Evolutionary conservation across 2,113 vertebrate genomes (phyloP).

Genomic region (Apeltes quadracus): DNA sequence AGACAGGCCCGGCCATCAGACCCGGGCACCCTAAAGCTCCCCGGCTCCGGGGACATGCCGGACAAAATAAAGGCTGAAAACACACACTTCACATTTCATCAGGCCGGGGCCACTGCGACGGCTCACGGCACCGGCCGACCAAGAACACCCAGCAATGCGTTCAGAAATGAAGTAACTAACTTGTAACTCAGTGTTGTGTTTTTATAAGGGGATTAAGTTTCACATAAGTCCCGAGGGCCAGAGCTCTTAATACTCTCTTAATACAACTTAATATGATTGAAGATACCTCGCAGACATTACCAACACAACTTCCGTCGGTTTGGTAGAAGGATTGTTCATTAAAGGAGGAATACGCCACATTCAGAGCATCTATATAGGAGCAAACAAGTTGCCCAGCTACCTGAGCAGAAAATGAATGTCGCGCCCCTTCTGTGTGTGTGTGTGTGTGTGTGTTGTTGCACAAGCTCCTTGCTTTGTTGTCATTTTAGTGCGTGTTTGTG

Average conservation of each 20-base stretch:
- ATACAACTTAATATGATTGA: background rate
- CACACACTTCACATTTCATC: slow-evolving; percentile 77
- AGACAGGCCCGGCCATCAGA: slow-evolving; percentile 49
- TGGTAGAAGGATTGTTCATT: background rate
- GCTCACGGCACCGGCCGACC: slow-evolving; percentile 21
- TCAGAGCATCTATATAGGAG: background rate
- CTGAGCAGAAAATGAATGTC: background rate
- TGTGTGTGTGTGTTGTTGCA: background rate
- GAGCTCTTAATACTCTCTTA: too few relatives aligned
- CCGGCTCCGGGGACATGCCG: slow-evolving; percentile 61
- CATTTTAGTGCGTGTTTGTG: background rate
- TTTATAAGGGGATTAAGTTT: background rate
- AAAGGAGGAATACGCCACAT: background rate
- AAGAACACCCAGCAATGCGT: slow-evolving; percentile 10
- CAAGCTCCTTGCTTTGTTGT: background rate
- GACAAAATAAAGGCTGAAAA: slow-evolving; percentile 68
- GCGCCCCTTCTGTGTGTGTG: background rate
- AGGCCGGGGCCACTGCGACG: slow-evolving; percentile 57
- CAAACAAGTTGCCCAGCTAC: background rate
- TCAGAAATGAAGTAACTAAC: background rate
- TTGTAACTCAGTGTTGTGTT: background rate
- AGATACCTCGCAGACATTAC: background rate
- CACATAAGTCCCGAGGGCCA: background rate
- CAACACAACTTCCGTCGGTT: background rate
- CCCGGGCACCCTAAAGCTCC: slow-evolving; percentile 65